Evolutionary conservation across 1,140 invertebrate species (phyloP).

Genomic region (Eubasilissa regina): DNA sequence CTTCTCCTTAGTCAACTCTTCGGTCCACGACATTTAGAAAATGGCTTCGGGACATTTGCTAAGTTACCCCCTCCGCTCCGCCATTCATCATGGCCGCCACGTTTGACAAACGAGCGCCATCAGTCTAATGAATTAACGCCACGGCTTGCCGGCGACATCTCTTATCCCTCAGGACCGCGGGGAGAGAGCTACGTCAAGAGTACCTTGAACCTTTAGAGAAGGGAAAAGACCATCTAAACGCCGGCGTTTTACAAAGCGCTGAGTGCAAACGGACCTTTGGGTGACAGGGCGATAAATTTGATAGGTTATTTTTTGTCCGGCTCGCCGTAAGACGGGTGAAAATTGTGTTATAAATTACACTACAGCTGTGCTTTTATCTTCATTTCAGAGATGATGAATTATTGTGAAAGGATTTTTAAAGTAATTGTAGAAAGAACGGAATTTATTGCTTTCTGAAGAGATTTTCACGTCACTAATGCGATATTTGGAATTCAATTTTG

Average conservation of each 20-base stretch:
- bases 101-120: constrained; percentile 49
- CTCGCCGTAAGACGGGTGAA: constrained; percentile 26
- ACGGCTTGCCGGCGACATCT: constrained; percentile 42
- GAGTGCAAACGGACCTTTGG: too few relatives aligned
- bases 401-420: constrained; percentile 37
- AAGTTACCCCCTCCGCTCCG: constrained; percentile 19
- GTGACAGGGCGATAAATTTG: neutral
- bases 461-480: neutral
- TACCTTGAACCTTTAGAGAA: neutral
- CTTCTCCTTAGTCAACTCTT: constrained; percentile 38
- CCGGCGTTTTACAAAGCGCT: too few relatives aligned
- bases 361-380: constrained; percentile 44
- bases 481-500: too few relatives aligned
- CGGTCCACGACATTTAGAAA: constrained; percentile 40
- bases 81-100: constrained; percentile 29
- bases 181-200: neutral
- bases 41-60: constrained; percentile 43
- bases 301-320: neutral
- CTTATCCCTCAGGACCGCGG: constrained; percentile 22
- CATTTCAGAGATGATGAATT: constrained; percentile 45
- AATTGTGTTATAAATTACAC: constrained; percentile 47
- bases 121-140: constrained; percentile 51
- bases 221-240: neutral
- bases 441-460: constrained; percentile 22
- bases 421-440: constrained; percentile 15